Base-by-base conservation (phyloP, 2,797 vertebrate species). In the Fundulus diaphanus region DNA sequence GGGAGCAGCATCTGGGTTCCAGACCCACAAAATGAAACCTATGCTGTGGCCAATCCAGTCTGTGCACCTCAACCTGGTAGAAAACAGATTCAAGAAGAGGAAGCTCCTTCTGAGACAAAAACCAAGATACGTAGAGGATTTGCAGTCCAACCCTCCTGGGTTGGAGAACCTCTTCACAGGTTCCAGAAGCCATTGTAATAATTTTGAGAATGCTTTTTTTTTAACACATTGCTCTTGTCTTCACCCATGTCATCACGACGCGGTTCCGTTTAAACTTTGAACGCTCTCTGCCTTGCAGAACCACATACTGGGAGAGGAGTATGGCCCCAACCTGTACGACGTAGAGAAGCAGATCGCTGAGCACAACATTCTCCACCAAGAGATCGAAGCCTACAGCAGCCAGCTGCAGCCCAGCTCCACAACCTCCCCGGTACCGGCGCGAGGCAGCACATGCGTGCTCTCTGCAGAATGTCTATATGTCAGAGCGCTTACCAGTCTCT, bases 301-400 rank as follows among this genome's bases (percentile, higher is more conserved):
- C 83, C 92, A 94, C 89, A 49, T 98, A 7, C 73, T 82, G 0
- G 29, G 35, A 0, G 94, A 92, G 0, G 80, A 78, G 4, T 99
- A 96, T 0, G 97, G 97, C 13, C 96, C 96, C 0, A 93, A 90
- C 70, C 88, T 98, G 88, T 79, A 90, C 0, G 97, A 98, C 67
- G 93, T 97, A 69, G 98, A 99, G 82, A 97, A 96, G 92, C 98
- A 99, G 92, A 94, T 97, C 0, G 98, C 97, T 0, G 95, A 93
- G 63, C 97, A 99, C 70, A 98, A 97, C 92, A 96, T 99, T 65
- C 92, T 97, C 68, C 96, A 98, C 90, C 95, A 96, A 84, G 95
- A 97, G 91, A 96, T 99, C 0, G 96, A 98, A 76, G 95, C 96
- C 24, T 99, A 98, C 0, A 93, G 90, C 31, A 81, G 88, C 52